Percentiles rank a stretch among this genome's conserved stretches.
Conservation (phyloP, 2,888 invertebrate species). For the Cacoxenus indagator region DNA sequence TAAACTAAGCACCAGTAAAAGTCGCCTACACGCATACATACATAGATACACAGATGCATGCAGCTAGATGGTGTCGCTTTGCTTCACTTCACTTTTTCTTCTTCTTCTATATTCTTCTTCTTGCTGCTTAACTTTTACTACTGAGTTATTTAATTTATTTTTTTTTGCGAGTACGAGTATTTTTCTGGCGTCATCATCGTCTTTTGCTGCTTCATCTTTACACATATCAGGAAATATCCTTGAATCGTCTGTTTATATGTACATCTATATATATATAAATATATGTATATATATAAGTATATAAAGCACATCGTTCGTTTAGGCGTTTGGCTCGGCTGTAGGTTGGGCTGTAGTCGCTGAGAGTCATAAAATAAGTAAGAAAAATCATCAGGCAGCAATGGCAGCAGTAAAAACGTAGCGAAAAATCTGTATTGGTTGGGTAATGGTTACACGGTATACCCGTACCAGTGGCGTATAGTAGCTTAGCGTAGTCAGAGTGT, state of each 20-base stretch:
- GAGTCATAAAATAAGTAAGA: background rate
- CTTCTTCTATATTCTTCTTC: constrained; percentile 42
- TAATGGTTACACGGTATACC: no score
- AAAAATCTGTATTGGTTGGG: no score
- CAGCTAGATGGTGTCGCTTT: constrained; percentile 33
- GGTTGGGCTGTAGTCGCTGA: background rate
- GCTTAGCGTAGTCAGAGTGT: no score
- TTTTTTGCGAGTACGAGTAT: constrained; percentile 22
- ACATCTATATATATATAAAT: background rate
- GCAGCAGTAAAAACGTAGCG: no score
- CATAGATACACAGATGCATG: constrained; percentile 42
- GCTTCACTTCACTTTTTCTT: constrained; percentile 48
- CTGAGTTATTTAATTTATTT: no score
- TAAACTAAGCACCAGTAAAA: constrained; percentile 42
- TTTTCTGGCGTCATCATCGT: constrained; percentile 16
- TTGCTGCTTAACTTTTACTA: no score
- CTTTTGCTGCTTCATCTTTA: constrained; percentile 34
- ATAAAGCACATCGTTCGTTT: no score
- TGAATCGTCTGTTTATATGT: constrained; percentile 38
- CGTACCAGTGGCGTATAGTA: no score
- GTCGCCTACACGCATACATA: constrained; percentile 31
- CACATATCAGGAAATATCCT: constrained; percentile 62
- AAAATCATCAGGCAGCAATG: no score
- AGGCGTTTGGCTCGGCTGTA: background rate
- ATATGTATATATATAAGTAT: background rate